These are phyloP conservation scores for Lithosia quadra DNA, from an alignment of 2,888 invertebrate species.

Conservation along the genomic window DNA sequence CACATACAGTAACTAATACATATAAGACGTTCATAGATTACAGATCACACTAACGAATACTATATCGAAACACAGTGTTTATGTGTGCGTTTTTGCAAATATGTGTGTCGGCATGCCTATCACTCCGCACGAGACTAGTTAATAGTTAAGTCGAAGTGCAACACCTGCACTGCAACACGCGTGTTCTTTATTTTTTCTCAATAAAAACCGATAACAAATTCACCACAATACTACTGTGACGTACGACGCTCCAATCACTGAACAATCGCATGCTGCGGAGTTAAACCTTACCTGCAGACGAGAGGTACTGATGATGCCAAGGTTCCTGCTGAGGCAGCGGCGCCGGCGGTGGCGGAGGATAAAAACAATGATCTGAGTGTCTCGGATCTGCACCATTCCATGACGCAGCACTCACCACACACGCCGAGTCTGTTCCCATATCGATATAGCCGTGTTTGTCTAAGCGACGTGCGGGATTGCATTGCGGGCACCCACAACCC, in stretches of 20 bases:
- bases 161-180: conserved; percentile 23
- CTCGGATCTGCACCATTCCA: conserved; percentile 45
- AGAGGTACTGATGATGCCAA: conserved; percentile 9
- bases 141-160: conserved; percentile 14
- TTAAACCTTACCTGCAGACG: conserved; percentile 39
- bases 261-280: neutral
- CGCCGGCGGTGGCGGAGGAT: conserved; percentile 44
- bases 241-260: neutral
- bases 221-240: conserved; percentile 6
- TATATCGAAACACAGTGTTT: neutral
- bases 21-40: conserved; percentile 24
- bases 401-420: conserved; percentile 54
- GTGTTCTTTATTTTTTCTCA: conserved; percentile 17
- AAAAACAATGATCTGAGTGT: conserved; percentile 47
- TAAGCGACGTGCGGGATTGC: conserved; percentile 65
- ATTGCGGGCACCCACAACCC: conserved; percentile 70
- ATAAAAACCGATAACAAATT: conserved; percentile 13
- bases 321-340: conserved; percentile 37
- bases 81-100: neutral
- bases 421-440: conserved; percentile 73
- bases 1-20: neutral
- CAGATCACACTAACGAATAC: conserved; percentile 16
- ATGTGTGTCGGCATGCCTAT: conserved; percentile 6
- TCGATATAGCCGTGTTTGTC: conserved; percentile 87
- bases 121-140: conserved; percentile 22